A percentile compares a stretch with the other conserved stretches of the same genome.
Evolutionary conservation across 2,113 vertebrate genomes (phyloP).

Genomic region (Phaetusa simplex): DNA sequence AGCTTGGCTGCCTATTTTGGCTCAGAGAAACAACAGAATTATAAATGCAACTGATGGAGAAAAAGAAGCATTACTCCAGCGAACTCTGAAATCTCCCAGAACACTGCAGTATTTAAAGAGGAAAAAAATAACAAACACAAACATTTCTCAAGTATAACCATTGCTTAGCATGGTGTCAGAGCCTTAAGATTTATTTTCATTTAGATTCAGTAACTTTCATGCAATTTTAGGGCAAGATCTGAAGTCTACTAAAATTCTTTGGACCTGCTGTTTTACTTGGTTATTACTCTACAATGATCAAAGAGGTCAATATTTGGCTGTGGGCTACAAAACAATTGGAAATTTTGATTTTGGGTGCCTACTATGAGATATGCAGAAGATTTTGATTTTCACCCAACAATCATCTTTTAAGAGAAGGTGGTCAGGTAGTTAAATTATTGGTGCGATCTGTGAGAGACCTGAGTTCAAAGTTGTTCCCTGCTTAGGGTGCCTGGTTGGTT

Average conservation of each 20-base stretch:
- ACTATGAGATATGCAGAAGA: neutral
- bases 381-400: neutral
- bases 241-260: neutral
- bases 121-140: neutral
- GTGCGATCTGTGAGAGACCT: neutral
- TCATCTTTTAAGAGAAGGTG: neutral
- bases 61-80: neutral
- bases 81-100: neutral
- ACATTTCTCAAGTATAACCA: neutral
- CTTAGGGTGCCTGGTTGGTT: neutral
- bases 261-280: neutral
- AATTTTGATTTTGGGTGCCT: neutral
- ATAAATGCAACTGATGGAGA: neutral
- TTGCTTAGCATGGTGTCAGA: neutral
- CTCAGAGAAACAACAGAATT: neutral
- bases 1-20: conserved; percentile 9
- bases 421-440: neutral
- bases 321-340: neutral
- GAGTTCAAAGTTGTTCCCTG: neutral
- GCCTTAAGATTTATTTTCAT: neutral
- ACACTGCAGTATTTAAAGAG: neutral
- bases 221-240: neutral
- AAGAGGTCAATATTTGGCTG: neutral
- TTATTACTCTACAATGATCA: neutral
- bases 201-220: neutral